Evolutionary conservation across 2,888 invertebrate species (phyloP).

Genomic region (Dolomedes plantarius): DNA sequence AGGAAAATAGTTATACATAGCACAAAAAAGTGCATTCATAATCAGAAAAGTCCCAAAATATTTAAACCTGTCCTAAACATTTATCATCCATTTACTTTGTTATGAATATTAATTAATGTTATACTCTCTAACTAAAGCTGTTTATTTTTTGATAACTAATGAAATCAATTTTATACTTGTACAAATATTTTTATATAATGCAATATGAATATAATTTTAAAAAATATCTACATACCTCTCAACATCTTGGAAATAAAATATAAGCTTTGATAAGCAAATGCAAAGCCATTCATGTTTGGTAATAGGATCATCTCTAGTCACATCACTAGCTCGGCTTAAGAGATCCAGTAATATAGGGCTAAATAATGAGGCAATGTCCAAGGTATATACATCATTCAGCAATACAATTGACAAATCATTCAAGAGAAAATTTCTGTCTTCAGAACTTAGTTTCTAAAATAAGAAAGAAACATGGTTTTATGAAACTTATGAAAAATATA

Average conservation of each 20-base stretch:
- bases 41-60: too few relatives aligned
- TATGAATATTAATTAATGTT: too few relatives aligned
- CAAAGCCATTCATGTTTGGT: conserved; percentile 46
- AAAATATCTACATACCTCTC: conserved; percentile 37
- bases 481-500: too few relatives aligned
- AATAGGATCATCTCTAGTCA: not conserved
- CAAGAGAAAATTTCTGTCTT: not conserved
- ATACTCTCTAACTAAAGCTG: too few relatives aligned
- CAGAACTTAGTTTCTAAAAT: not conserved
- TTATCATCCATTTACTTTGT: too few relatives aligned
- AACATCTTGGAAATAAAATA: conserved; percentile 54
- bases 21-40: too few relatives aligned
- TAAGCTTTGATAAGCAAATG: conserved; percentile 50
- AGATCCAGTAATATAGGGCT: conserved; percentile 55
- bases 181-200: too few relatives aligned
- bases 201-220: too few relatives aligned
- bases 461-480: not conserved
- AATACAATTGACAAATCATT: conserved; percentile 20
- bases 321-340: conserved; percentile 10
- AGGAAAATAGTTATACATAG: too few relatives aligned
- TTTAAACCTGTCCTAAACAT: too few relatives aligned
- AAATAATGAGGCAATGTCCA: conserved; percentile 38
- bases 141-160: too few relatives aligned
- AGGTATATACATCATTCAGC: conserved; percentile 32
- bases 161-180: too few relatives aligned